A percentile compares a stretch with the other conserved stretches of the same genome.
Conservation (phyloP, 2,113 vertebrate species). For the Bucco capensis region DNA sequence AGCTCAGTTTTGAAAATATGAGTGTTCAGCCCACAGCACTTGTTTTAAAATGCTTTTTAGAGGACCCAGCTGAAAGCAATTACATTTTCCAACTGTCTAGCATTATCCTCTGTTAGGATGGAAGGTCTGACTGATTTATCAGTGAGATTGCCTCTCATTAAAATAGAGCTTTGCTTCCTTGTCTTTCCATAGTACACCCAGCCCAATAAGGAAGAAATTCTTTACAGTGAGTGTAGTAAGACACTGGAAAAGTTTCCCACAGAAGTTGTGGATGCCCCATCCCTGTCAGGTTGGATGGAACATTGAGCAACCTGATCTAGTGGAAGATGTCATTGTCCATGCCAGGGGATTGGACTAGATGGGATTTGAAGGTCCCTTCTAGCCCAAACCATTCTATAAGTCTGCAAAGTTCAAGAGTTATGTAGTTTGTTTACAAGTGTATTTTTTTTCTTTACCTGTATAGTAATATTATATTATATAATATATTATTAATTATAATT, state of each 20-base stretch:
- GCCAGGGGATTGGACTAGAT: rapidly evolving
- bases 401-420: background rate
- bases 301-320: background rate
- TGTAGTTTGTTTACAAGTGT: background rate
- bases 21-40: background rate
- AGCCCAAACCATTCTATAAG: background rate
- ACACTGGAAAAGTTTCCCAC: background rate
- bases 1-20: background rate
- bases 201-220: background rate
- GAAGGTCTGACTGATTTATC: background rate
- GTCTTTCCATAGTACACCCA: background rate
- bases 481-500: too few species aligned
- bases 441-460: background rate
- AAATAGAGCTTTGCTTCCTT: background rate
- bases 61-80: background rate
- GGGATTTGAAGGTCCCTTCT: background rate
- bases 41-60: background rate
- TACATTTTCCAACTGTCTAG: background rate
- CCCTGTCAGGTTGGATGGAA: background rate
- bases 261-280: background rate
- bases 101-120: background rate
- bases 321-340: background rate
- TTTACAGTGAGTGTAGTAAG: background rate
- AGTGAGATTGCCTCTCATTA: background rate
- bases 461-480: too few species aligned